A percentile compares a stretch with the other conserved stretches of the same genome.
Evolutionary conservation across 2,888 invertebrate genomes (phyloP).

Genomic region (Colletes collaris): DNA sequence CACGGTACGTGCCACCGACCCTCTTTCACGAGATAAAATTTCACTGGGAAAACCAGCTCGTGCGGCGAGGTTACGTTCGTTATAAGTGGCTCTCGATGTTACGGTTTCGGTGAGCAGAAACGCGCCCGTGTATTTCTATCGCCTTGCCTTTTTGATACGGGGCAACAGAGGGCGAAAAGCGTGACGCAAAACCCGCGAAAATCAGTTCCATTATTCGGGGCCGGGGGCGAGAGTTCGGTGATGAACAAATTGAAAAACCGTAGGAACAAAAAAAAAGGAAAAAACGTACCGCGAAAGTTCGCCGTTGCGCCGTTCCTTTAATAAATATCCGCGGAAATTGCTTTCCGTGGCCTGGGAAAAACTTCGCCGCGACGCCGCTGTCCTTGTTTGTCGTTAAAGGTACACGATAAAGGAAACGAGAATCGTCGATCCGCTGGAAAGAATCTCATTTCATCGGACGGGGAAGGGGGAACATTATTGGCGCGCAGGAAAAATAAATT

Average conservation of each 20-base stretch:
- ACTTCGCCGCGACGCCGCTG: background rate
- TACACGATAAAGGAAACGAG: background rate
- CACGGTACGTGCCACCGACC: slow-evolving; percentile 9
- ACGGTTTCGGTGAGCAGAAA: slow-evolving; percentile 8
- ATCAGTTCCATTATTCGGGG: background rate
- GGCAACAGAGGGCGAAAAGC: background rate
- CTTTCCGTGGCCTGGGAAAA: slow-evolving; percentile 2
- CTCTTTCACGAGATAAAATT: slow-evolving; percentile 46
- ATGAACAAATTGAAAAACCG: slow-evolving; percentile 20
- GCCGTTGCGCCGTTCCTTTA: background rate
- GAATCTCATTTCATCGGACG: background rate
- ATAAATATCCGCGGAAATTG: slow-evolving; percentile 35
- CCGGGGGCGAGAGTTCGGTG: background rate
- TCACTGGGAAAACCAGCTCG: slow-evolving; percentile 33
- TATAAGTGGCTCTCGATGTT: slow-evolving; percentile 23
- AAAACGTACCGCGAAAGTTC: background rate
- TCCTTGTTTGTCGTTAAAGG: slow-evolving; percentile 14
- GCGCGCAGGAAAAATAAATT: slow-evolving; percentile 4
- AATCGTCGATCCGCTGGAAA: background rate
- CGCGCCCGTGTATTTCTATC: background rate
- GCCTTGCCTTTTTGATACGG: too few species aligned
- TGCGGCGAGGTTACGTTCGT: slow-evolving; percentile 6
- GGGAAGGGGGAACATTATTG: background rate
- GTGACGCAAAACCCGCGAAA: background rate
- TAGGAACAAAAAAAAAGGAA: background rate